phyloP scores from a whole-genome alignment of 2,888 invertebrate species.

The Stramonita haemastoma region DNA sequence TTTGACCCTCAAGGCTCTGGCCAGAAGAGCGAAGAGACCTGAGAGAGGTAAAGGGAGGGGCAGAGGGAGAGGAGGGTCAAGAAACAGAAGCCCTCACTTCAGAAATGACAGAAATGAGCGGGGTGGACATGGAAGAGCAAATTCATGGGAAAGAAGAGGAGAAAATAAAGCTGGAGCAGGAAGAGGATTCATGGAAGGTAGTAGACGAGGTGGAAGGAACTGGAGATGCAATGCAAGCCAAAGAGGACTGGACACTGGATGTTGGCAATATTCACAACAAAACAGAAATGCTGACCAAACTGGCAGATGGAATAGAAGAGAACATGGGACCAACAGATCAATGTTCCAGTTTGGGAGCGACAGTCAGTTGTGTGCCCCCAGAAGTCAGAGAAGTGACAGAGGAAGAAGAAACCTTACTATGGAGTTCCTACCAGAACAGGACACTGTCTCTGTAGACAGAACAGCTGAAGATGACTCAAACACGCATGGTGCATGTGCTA shows the following conservation, averaged over 20 bases:
- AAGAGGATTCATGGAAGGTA: neutral
- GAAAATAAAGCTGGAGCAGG: neutral
- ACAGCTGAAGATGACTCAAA: neutral
- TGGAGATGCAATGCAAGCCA: neutral
- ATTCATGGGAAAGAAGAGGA: neutral
- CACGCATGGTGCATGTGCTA: neutral
- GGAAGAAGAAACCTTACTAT: neutral
- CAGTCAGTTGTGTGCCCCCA: neutral
- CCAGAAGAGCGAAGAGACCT: neutral
- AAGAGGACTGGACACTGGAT: neutral
- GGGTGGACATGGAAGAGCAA: neutral
- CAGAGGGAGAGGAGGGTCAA: neutral
- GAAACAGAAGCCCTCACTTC: neutral
- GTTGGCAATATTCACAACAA: neutral
- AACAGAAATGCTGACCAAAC: neutral
- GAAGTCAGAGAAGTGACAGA: neutral
- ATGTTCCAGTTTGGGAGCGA: neutral
- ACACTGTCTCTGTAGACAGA: neutral
- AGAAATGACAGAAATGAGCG: neutral
- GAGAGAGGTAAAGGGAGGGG: neutral
- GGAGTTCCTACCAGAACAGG: neutral
- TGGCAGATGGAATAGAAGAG: neutral
- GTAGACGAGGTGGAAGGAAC: neutral
- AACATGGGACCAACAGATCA: neutral
- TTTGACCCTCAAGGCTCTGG: conserved; percentile 11